Conservation (phyloP, 2,113 vertebrate species). For the Pithys albifrons region DNA sequence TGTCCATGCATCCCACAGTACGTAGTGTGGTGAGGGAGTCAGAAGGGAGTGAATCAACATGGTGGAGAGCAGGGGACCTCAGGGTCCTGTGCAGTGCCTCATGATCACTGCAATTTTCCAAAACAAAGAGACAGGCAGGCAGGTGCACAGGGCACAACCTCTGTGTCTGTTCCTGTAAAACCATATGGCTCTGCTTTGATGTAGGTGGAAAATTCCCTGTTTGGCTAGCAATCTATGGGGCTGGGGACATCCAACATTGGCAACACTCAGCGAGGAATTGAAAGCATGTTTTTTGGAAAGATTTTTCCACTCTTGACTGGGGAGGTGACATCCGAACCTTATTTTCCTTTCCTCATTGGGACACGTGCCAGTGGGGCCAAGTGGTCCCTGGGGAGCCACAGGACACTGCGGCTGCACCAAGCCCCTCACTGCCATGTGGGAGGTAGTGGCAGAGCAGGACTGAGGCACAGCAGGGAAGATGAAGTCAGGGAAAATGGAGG, state of each 20-base stretch:
- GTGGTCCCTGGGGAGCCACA: background rate
- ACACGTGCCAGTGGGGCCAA: background rate
- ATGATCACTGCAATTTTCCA: background rate
- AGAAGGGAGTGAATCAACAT: background rate
- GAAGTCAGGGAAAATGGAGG: background rate
- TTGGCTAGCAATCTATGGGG: background rate
- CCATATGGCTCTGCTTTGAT: background rate
- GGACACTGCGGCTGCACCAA: fast-evolving
- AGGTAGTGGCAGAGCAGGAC: fast-evolving
- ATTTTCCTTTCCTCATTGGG: slow-evolving; percentile 26
- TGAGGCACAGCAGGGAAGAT: fast-evolving
- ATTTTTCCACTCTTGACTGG: slow-evolving; percentile 54
- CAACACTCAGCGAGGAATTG: background rate
- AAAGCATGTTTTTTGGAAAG: slow-evolving; percentile 54
- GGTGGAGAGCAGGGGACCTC: background rate
- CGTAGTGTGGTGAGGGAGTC: fast-evolving
- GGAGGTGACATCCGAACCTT: slow-evolving; percentile 52
- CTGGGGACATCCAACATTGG: background rate
- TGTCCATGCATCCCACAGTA: background rate
- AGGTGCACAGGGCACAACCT: background rate
- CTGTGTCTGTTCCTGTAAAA: background rate
- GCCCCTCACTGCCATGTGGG: background rate
- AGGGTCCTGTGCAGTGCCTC: background rate
- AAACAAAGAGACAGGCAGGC: background rate
- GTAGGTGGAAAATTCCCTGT: slow-evolving; percentile 60